Evolutionary conservation across 2,888 invertebrate genomes (phyloP), one percentile per base, ranked within the genome.

Genomic region (Tolmerus cingulatus): DNA sequence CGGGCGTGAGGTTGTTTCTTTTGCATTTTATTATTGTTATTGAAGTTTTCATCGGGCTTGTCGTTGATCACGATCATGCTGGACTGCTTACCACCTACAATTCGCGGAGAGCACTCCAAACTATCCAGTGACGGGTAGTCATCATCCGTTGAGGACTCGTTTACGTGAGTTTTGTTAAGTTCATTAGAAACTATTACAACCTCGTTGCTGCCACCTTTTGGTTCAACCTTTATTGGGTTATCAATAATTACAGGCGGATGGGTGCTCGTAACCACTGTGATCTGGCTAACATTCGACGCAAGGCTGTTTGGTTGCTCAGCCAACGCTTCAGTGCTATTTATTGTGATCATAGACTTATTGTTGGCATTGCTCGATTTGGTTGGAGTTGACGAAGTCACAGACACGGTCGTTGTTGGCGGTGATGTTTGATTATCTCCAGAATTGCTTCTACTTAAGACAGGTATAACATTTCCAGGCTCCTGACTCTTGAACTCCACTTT

Each of bases 161-260:
- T 94, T 30, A 92, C 90, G 88, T 92, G 92, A 5, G 95, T 95
- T 91, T 96, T 96, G 90, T 96, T 96, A 51, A 95, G 94, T 90
- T 95, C 95, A 90, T 97, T 97, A 0, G 97, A 95, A 2, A 97
- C 96, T n/a, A 96, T 95, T 9, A 97, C 95, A 82, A 97, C 97
- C 91, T 97, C 96, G 90, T 94, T 95, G 87, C 90, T 90, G 87
- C 89, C 86, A 57, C 84, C 27, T 34, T 78, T 87, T 16, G 88
- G 87, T 34, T 88, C 74, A 88, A 89, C 89, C 90, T 91, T 90
- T 51, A 93, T 93, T 8, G 93, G 92, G 89, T 94, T 95, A 89
- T 95, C 95, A 88, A 95, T 94, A 77, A 97, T 93, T 12, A 96
- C 95, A 3, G 97, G 97, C 87, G 97, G 97, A 92, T 97, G 97